A percentile compares a stretch with the other conserved stretches of the same genome.
Conservation (phyloP, 1,140 invertebrate species). For the Elymnias hypermnestra region DNA sequence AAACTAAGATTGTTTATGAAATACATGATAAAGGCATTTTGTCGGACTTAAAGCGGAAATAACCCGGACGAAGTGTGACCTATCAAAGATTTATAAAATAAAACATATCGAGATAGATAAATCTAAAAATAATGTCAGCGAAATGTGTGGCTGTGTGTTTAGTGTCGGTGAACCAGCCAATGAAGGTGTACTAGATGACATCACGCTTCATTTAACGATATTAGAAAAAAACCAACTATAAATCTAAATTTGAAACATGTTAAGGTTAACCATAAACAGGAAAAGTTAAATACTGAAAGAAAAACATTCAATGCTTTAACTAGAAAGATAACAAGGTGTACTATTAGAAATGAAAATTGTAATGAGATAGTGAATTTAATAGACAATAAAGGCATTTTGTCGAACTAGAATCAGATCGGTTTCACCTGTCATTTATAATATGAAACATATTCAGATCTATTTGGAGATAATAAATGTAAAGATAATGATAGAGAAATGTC, state of each 20-base stretch:
- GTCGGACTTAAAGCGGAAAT: no score
- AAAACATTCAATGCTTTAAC: no score
- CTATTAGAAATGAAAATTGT: no score
- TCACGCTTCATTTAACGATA: constrained; percentile 25
- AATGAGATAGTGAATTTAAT: no score
- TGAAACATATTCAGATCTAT: constrained; percentile 2
- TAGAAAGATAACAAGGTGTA: no score
- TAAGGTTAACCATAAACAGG: no score
- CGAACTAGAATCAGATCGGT: no score
- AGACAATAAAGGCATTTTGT: no score
- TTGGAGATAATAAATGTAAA: background rate
- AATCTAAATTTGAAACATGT: constrained; percentile 3
- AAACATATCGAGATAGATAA: background rate
- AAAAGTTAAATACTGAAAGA: no score
- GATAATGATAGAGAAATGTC: constrained; percentile 15
- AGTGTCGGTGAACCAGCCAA: constrained; percentile 23
- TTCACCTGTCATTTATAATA: constrained; percentile 14
- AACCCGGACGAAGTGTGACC: constrained; percentile 4
- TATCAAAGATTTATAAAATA: constrained; percentile 15
- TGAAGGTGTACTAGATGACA: constrained; percentile 39
- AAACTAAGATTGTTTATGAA: no score
- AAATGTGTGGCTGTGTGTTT: constrained; percentile 11
- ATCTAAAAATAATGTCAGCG: constrained; percentile 11
- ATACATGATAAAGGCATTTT: no score
- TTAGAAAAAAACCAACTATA: background rate